Percentiles rank a stretch among this genome's conserved stretches.
Conservation (phyloP, 2,797 vertebrate genomes). For the Rhyacichthys aspro region DNA sequence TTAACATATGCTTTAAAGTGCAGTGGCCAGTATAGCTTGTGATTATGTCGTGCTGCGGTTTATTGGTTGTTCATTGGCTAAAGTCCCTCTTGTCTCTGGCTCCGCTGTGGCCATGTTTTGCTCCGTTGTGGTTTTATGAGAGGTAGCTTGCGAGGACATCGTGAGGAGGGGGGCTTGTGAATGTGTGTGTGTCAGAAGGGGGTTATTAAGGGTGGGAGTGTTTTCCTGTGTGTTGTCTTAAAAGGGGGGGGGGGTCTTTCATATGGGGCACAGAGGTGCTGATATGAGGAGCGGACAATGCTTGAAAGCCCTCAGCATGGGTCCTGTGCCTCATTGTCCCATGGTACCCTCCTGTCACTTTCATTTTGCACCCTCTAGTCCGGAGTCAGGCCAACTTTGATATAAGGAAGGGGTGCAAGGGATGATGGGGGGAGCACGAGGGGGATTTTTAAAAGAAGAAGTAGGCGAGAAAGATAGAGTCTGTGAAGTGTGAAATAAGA, state of each 20-base stretch:
- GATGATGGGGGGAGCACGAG: slow-evolving; percentile 54
- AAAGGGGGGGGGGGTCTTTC: slow-evolving; percentile 44
- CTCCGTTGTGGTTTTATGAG: slow-evolving; percentile 63
- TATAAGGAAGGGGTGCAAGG: slow-evolving; percentile 77
- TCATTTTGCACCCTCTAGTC: slow-evolving; percentile 83
- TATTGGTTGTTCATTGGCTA: slow-evolving; percentile 48
- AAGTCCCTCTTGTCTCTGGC: slow-evolving; percentile 44
- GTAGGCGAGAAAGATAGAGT: slow-evolving; percentile 78
- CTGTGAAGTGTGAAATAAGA: slow-evolving; percentile 86
- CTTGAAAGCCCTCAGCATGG: slow-evolving; percentile 84
- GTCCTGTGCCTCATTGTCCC: slow-evolving; percentile 85
- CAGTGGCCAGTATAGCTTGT: slow-evolving; percentile 15
- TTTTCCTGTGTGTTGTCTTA: slow-evolving; percentile 69
- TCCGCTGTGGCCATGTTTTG: slow-evolving; percentile 49
- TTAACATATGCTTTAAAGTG: slow-evolving; percentile 16
- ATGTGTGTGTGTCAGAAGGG: slow-evolving; percentile 9
- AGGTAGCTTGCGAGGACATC: slow-evolving; percentile 41
- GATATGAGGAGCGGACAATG: slow-evolving; percentile 84
- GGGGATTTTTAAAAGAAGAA: slow-evolving; percentile 65
- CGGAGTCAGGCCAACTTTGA: slow-evolving; percentile 84
- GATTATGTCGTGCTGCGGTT: slow-evolving; percentile 40
- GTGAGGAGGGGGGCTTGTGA: slow-evolving; percentile 22
- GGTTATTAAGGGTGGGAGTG: slow-evolving; percentile 40
- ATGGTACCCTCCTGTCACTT: slow-evolving; percentile 85
- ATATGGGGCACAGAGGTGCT: slow-evolving; percentile 76